Evolutionary conservation across 23 tunicate species (phyloP), one percentile per base, ranked within the genome.

Genomic region (Trididemnum nubilum): DNA sequence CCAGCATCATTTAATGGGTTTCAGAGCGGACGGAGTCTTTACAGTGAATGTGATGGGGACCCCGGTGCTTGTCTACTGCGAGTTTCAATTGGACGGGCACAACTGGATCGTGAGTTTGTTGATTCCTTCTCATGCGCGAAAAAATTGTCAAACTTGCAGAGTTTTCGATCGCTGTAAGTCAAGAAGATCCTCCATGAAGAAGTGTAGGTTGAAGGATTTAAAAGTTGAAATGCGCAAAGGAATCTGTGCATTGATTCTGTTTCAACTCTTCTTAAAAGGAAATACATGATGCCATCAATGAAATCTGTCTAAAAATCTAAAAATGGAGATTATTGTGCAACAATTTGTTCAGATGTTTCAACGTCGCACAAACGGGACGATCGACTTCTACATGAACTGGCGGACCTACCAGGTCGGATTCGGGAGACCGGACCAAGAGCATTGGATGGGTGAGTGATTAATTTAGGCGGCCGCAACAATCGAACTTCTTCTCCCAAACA

Each of bases 371-470:
- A 7, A 15, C 9, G 74, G 74, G n/a, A 9, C 19, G 32, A 37
- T 69, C 22, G 74, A 69, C 22, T 69, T 69, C 74, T 69, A 28
- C 25, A 12, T 7, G 38, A 32, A 69, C 37, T 69, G 74, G 74
- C 19, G 25, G 5, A 9, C 37, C 37, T 69, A 69, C n/a, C 7
- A 33, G 21, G n/a, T 28, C 2, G 74, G 74, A 31, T 69, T 69
- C 38, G 74, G 74, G 12, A 34, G 25, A 7, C 29, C 5, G 4
- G 9, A 33, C 32, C 37, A 32, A 2, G 74, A 33, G 74, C 32
- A 28, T n/a, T 69, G 74, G 74, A 4, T 33, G 74, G 74, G 74
- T 69, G 39, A 69, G 67, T 15, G 54, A 44, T 44, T 44, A 9
- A 15, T n/a, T n/a, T n/a, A n/a, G n/a, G n/a, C n/a, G n/a, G n/a